A percentile compares a stretch with the other conserved stretches of the same genome.
Conservation (phyloP, 1,140 invertebrate genomes). For the Drosophila pandora region DNA sequence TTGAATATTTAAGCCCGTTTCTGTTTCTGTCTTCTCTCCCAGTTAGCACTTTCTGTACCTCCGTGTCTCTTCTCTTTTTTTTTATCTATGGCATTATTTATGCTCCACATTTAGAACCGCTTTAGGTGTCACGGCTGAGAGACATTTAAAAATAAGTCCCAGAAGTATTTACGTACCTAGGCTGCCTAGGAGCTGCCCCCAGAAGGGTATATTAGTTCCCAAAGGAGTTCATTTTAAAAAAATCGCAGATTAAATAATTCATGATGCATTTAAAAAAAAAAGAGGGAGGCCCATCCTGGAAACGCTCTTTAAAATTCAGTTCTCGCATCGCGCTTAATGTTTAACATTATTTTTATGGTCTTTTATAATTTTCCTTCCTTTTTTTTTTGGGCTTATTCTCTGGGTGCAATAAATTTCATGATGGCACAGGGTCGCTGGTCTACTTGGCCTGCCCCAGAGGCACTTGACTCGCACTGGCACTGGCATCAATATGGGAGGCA, state of each 20-base stretch:
- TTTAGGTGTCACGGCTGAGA: slow-evolving; percentile 36
- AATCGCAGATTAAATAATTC: slow-evolving; percentile 5
- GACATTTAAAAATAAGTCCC: slow-evolving; percentile 62
- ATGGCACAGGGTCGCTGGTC: slow-evolving; percentile 37
- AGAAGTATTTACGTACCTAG: slow-evolving; percentile 28
- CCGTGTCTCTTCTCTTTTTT: background rate
- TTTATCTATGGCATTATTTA: slow-evolving; percentile 69
- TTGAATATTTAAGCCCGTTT: slow-evolving; percentile 50
- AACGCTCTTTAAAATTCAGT: no score
- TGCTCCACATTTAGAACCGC: slow-evolving; percentile 33
- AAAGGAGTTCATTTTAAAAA: slow-evolving; percentile 11
- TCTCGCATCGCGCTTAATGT: background rate
- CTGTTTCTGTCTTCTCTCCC: slow-evolving; percentile 2
- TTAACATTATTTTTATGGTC: slow-evolving; percentile 26
- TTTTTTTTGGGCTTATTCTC: slow-evolving; percentile 31
- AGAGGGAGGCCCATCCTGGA: background rate
- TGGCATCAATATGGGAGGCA: slow-evolving; percentile 62
- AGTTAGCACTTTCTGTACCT: slow-evolving; percentile 10
- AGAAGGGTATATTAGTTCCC: slow-evolving; percentile 9
- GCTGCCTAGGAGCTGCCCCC: background rate
- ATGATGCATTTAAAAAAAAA: background rate
- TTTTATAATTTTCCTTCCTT: slow-evolving; percentile 17
- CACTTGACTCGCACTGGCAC: slow-evolving; percentile 52
- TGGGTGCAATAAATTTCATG: slow-evolving; percentile 59
- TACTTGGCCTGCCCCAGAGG: slow-evolving; percentile 35